Evolutionary conservation across 2,113 vertebrate genomes (phyloP).

Genomic region (Porphyrio hochstetteri): DNA sequence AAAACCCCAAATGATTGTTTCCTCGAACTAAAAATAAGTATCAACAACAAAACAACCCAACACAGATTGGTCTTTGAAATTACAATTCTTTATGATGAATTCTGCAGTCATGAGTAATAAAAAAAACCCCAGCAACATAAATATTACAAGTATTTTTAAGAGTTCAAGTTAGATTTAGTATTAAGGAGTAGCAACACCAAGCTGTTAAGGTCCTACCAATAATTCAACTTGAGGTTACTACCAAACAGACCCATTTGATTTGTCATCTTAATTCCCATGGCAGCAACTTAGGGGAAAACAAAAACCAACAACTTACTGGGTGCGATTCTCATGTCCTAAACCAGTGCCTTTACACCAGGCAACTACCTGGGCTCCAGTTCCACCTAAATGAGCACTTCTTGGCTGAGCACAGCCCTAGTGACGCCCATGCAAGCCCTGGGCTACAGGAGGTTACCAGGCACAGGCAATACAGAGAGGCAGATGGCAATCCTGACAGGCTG

Average conservation of each 20-base stretch:
- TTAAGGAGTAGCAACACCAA: neutral
- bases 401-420: neutral
- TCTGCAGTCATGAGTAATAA: neutral
- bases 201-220: neutral
- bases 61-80: neutral
- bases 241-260: neutral
- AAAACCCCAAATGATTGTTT: rapidly evolving
- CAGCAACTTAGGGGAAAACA: neutral
- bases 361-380: neutral
- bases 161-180: neutral
- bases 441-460: neutral
- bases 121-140: neutral
- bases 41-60: neutral
- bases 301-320: neutral
- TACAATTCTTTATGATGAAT: neutral
- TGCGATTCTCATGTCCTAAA: neutral
- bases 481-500: neutral
- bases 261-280: neutral
- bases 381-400: neutral
- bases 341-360: neutral
- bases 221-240: neutral
- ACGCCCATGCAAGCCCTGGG: neutral
- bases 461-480: neutral
- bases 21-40: neutral
- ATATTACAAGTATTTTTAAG: neutral